These are phyloP conservation scores for Exephanes ischioxanthus DNA, from an alignment of 2,888 invertebrate species.

Conservation along the genomic window DNA sequence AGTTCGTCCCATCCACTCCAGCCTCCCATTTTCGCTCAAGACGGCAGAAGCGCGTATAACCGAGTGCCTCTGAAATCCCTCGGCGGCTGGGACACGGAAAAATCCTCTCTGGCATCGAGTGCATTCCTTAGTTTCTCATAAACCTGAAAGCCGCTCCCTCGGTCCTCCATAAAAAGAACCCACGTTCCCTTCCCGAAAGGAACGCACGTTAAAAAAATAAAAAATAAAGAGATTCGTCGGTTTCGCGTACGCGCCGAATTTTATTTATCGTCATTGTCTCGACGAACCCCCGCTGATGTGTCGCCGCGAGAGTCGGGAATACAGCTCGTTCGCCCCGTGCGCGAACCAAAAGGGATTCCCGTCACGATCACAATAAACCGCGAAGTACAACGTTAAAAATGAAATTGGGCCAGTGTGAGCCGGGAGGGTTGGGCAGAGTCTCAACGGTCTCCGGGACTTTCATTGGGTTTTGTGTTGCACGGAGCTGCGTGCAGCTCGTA, in stretches of 20 bases:
- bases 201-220: not conserved
- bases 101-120: conserved; percentile 6
- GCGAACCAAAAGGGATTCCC: conserved; percentile 50
- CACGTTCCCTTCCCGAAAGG: not conserved
- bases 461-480: conserved; percentile 9
- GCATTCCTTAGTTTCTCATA: conserved; percentile 31
- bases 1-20: no score
- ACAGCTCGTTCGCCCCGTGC: conserved; percentile 19
- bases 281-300: conserved; percentile 33
- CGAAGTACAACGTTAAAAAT: conserved; percentile 71
- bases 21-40: no score
- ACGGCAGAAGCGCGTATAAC: no score
- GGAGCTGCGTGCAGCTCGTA: conserved; percentile 4
- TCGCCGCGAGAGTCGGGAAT: conserved; percentile 25
- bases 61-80: not conserved
- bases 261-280: conserved; percentile 34
- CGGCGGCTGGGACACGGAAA: conserved; percentile 17
- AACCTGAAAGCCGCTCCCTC: conserved; percentile 29
- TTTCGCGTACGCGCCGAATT: conserved; percentile 9
- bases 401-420: conserved; percentile 75
- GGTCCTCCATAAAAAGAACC: not conserved
- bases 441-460: conserved; percentile 74
- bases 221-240: not conserved
- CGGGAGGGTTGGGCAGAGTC: conserved; percentile 67
- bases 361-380: conserved; percentile 64